Conservation (phyloP, 2,888 invertebrate genomes). For the Amorpha juglandis region DNA sequence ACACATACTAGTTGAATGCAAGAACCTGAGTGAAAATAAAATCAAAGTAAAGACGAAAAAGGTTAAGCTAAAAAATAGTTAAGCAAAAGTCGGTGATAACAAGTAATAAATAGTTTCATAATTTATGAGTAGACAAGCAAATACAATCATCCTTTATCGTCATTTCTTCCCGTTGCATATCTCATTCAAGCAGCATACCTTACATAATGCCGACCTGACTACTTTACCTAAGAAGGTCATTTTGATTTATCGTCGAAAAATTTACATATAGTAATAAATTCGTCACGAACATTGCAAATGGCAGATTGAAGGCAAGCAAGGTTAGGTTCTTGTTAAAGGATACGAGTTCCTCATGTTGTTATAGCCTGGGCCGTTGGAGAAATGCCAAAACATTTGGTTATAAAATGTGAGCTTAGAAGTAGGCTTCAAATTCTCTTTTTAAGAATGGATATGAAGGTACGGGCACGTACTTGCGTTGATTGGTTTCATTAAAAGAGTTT, state of each 20-base stretch:
- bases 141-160: no score
- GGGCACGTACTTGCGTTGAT: background rate
- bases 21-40: no score
- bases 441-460: conserved; percentile 5
- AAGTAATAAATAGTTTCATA: no score
- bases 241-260: background rate
- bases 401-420: conserved; percentile 25
- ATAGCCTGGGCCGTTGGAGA: conserved; percentile 28
- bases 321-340: conserved; percentile 13
- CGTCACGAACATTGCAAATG: conserved; percentile 14
- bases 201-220: background rate
- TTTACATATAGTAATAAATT: conserved; percentile 8
- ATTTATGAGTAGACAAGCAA: no score
- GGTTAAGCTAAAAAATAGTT: no score
- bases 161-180: background rate
- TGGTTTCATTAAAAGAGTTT: background rate
- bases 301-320: conserved; percentile 13
- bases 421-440: conserved; percentile 9
- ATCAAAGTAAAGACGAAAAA: no score
- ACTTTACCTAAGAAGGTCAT: conserved; percentile 1
- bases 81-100: no score
- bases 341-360: conserved; percentile 28
- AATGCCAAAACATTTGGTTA: conserved; percentile 29
- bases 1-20: no score
- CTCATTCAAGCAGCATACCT: background rate